Evolutionary conservation across 1,140 invertebrate species (phyloP), one percentile per base, ranked within the genome.

Genomic region (Calephelis virginiensis): DNA sequence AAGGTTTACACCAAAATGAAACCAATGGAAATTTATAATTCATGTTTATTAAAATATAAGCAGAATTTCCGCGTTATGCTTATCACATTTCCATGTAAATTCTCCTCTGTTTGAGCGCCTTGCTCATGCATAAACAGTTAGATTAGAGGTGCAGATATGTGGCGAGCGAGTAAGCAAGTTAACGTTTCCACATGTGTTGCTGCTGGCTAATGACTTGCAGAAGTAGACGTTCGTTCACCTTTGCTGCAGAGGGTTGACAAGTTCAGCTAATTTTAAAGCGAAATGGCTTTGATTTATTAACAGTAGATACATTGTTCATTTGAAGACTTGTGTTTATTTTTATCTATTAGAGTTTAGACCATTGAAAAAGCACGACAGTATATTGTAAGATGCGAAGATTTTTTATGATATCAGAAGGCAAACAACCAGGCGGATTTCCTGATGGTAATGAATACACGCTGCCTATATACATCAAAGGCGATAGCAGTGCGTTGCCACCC

Each of bases 111-210:
- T 53, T 53, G 50, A 53, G 28, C 13, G 17, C 8, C 14, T 53
- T 28, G 50, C 50, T 53, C 50, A 53, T 53, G 17, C 50, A 53
- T 53, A 53, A 53, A 53, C 50, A 28, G 50, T 53, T 11, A 53
- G 50, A 53, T 53, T 53, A 53, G 50, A 53, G 17, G 50, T 53
- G 17, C 50, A 28, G 50, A 53, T 28, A 53, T 37, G n/a, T 14
- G 13, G 13, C 17, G 5, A 50, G 48, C 14, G 8, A 53, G 50
- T 17, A 53, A 53, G 50, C 14, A 11, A 28, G 10, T 17, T 53
- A 53, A 53, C 50, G 50, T 53, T 53, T 53, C 28, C 14, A 11
- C 48, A 13, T 49, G 9, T 53, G 17, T 28, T 28, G 17, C 17
- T 53, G 28, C 14, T 11, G 17, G 17, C 50, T 53, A 14, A 50